These are phyloP conservation scores for Notothenia rossii DNA, from an alignment of 2,113 vertebrate species.

Conservation along the genomic window DNA sequence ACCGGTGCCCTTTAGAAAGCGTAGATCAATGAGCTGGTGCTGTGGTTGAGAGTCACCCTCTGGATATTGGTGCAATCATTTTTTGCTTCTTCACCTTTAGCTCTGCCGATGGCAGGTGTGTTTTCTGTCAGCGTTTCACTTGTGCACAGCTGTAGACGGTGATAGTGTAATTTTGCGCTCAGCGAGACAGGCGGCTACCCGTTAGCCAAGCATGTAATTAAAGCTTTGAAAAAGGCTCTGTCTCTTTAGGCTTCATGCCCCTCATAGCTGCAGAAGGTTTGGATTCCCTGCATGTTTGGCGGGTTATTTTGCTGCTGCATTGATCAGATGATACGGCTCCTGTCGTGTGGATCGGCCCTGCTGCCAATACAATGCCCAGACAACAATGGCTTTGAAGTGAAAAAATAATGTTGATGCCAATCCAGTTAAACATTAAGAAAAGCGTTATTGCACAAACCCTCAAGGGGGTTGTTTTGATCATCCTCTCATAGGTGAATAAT, in stretches of 20 bases:
- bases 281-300: constrained; percentile 17
- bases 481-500: constrained; percentile 7
- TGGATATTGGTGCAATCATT: constrained; percentile 29
- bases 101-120: constrained; percentile 40
- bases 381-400: constrained; percentile 57
- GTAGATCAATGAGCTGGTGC: constrained; percentile 44
- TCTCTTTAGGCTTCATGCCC: constrained; percentile 73
- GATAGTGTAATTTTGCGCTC: constrained; percentile 74
- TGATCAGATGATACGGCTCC: constrained; percentile 43
- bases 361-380: constrained; percentile 7
- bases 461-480: constrained; percentile 36
- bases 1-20: constrained; percentile 41
- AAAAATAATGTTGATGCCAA: constrained; percentile 46
- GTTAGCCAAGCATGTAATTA: constrained; percentile 86
- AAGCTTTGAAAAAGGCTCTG: constrained; percentile 83
- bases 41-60: constrained; percentile 32
- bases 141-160: constrained; percentile 70
- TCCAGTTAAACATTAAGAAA: constrained; percentile 26
- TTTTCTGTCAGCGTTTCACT: constrained; percentile 41
- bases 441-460: constrained; percentile 37
- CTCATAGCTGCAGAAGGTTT: constrained; percentile 69
- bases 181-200: constrained; percentile 65
- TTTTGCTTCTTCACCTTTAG: constrained; percentile 21
- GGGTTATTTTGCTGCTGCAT: background rate
- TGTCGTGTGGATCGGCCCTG: constrained; percentile 6